These are phyloP conservation scores for Drosophila quinaria DNA, from an alignment of 2,888 invertebrate genomes.

Conservation along the genomic window DNA sequence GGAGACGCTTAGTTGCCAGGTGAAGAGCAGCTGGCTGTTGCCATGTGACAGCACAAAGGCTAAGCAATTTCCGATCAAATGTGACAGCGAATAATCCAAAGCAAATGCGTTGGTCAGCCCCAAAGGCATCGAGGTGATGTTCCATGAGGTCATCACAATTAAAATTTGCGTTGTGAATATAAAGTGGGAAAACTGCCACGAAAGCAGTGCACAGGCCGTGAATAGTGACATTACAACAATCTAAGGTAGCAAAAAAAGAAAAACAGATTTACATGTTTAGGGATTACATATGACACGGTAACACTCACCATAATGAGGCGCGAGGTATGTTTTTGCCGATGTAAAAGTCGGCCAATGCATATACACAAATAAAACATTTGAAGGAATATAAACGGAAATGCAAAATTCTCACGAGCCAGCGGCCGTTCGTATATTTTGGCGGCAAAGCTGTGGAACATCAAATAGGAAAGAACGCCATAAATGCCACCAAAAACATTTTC, in stretches of 20 bases:
- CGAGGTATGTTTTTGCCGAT: constrained; percentile 71
- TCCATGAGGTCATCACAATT: constrained; percentile 90
- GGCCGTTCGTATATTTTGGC: constrained; percentile 95
- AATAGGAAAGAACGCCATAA: constrained; percentile 90
- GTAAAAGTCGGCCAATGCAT: constrained; percentile 86
- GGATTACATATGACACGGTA: neutral
- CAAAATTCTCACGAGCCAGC: constrained; percentile 94
- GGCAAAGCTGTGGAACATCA: constrained; percentile 93
- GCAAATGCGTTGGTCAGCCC: constrained; percentile 85
- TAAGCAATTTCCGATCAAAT: constrained; percentile 80
- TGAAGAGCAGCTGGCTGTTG: constrained; percentile 83
- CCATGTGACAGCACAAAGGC: constrained; percentile 83
- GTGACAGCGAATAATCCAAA: constrained; percentile 83
- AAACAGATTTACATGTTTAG: neutral
- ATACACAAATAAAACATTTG: constrained; percentile 90
- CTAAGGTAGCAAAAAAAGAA: constrained; percentile 64
- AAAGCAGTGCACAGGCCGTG: constrained; percentile 85
- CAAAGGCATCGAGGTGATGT: constrained; percentile 86
- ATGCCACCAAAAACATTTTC: constrained; percentile 91
- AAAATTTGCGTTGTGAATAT: constrained; percentile 91
- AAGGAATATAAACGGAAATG: constrained; percentile 91
- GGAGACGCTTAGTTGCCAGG: constrained; percentile 84
- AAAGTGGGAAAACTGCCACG: constrained; percentile 94
- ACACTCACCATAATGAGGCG: constrained; percentile 59
- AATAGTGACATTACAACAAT: constrained; percentile 81